Conservation (phyloP, 2,113 vertebrate species). For the Marcusenius ussheri region DNA sequence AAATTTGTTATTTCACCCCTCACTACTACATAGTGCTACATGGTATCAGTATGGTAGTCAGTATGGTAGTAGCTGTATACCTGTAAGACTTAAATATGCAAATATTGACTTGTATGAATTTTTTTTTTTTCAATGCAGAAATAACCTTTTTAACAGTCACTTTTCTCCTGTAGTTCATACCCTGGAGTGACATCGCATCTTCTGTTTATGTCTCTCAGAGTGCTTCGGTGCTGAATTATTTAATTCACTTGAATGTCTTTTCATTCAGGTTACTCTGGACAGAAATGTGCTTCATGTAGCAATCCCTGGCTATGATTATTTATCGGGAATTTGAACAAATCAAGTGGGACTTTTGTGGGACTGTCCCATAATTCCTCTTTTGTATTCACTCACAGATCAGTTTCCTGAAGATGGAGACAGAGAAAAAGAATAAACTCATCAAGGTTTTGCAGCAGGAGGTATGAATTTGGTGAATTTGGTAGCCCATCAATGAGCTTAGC, state of each 20-base stretch:
- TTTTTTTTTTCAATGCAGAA: background rate
- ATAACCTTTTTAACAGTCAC: background rate
- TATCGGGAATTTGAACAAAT: background rate
- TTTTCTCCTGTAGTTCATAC: background rate
- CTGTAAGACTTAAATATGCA: background rate
- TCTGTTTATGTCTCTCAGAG: background rate
- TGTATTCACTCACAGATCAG: constrained; percentile 6
- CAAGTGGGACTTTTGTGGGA: background rate
- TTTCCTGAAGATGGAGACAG: constrained; percentile 18
- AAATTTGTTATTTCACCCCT: background rate
- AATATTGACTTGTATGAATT: background rate
- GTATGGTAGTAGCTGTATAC: background rate
- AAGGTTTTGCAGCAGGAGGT: constrained; percentile 17
- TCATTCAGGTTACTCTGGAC: background rate
- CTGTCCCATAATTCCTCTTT: background rate
- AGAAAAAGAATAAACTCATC: constrained; percentile 11
- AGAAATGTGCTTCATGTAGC: background rate
- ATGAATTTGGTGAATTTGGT: background rate
- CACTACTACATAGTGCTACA: background rate
- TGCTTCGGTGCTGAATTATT: background rate
- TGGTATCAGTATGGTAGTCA: background rate
- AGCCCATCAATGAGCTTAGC: background rate
- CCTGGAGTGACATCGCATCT: background rate
- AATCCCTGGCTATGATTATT: background rate
- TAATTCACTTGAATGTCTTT: background rate